Percentiles rank a stretch among this genome's conserved stretches.
Evolutionary conservation across 2,888 invertebrate genomes (phyloP).

Genomic region (Caenorhabditis wallacei): DNA sequence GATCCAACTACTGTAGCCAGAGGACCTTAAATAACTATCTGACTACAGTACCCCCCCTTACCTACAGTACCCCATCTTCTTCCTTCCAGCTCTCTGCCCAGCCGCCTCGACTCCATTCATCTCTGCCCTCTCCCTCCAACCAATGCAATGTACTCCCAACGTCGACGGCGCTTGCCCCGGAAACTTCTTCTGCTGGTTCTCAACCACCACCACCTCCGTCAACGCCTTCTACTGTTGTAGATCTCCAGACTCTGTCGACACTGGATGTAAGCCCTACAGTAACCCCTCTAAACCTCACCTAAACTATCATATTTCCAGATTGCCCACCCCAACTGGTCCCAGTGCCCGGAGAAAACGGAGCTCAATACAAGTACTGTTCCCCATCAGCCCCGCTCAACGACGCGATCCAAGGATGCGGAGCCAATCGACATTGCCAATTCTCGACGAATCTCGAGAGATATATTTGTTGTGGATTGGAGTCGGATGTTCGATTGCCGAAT

Average conservation of each 20-base stretch:
- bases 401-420: slow-evolving; percentile 81
- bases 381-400: slow-evolving; percentile 82
- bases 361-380: slow-evolving; percentile 82
- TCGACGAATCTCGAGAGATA: slow-evolving; percentile 81
- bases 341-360: slow-evolving; percentile 81
- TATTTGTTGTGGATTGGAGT: slow-evolving; percentile 82
- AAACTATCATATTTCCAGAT: slow-evolving; percentile 66
- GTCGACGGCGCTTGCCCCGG: slow-evolving; percentile 82
- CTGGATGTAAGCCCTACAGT: slow-evolving; percentile 78
- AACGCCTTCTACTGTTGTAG: slow-evolving; percentile 83
- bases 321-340: slow-evolving; percentile 83
- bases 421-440: slow-evolving; percentile 82
- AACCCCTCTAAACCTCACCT: not conserved
- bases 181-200: slow-evolving; percentile 83
- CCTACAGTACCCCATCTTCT: too few species aligned
- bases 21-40: too few species aligned
- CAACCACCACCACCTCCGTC: slow-evolving; percentile 80
- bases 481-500: slow-evolving; percentile 81
- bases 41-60: too few species aligned
- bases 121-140: slow-evolving; percentile 82
- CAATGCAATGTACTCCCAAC: slow-evolving; percentile 83
- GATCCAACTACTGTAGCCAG: too few species aligned
- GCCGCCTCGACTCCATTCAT: slow-evolving; percentile 82
- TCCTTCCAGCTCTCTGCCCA: slow-evolving; percentile 81
- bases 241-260: slow-evolving; percentile 82